A percentile compares a stretch with the other conserved stretches of the same genome.
These are phyloP conservation scores for Rhynchopsitta pachyrhyncha DNA, from an alignment of 2,113 vertebrate species.

Conservation along the genomic window DNA sequence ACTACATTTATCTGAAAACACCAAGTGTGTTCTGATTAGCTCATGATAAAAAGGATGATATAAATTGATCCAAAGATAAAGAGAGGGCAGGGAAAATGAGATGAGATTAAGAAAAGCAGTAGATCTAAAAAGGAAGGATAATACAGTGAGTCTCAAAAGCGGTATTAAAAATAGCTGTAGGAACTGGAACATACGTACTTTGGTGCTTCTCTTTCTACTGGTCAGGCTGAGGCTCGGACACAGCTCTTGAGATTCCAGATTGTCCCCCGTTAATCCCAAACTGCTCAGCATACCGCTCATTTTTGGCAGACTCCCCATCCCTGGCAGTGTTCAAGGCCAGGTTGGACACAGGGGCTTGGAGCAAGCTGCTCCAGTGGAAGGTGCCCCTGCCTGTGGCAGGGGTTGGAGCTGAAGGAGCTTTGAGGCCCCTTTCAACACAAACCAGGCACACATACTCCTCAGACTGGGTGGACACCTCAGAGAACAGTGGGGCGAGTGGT, in stretches of 20 bases:
- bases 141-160: slow-evolving; percentile 19
- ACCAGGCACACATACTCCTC: neutral
- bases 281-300: neutral
- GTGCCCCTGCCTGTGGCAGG: neutral
- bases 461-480: neutral
- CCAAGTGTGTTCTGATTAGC: slow-evolving; percentile 61
- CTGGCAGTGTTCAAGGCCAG: neutral
- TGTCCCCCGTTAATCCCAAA: neutral
- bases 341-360: neutral
- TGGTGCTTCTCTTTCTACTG: neutral
- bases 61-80: slow-evolving; percentile 65
- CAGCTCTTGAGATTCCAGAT: neutral
- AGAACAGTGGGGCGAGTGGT: neutral
- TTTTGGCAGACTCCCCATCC: neutral
- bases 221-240: fast-evolving
- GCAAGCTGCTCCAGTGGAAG: neutral
- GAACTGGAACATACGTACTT: slow-evolving; percentile 43
- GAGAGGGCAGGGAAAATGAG: slow-evolving; percentile 62
- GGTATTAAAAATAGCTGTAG: slow-evolving; percentile 47
- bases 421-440: neutral
- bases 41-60: slow-evolving; percentile 58
- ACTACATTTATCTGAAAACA: slow-evolving; percentile 63
- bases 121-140: slow-evolving; percentile 32
- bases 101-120: slow-evolving; percentile 55
- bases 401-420: neutral